A percentile compares a stretch with the other conserved stretches of the same genome.
Conservation (phyloP, 2,888 invertebrate genomes). For the Campaea margaritaria region DNA sequence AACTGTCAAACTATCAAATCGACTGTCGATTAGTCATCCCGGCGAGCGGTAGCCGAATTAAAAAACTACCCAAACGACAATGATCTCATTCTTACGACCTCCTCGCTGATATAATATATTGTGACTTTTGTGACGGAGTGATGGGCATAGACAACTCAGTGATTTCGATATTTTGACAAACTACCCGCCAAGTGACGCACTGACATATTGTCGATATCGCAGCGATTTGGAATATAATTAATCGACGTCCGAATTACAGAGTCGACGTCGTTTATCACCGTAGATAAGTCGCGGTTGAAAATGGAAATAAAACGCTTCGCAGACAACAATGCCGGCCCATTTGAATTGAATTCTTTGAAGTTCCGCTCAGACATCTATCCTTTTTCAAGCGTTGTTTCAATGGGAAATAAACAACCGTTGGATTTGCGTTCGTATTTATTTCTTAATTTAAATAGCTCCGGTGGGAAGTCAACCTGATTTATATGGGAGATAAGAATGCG, state of each 20-base stretch:
- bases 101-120: constrained; percentile 65
- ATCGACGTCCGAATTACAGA: constrained; percentile 64
- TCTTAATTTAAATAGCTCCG: constrained; percentile 41
- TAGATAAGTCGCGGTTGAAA: constrained; percentile 65
- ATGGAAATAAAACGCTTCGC: constrained; percentile 65
- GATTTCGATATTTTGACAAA: constrained; percentile 64
- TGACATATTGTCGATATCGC: constrained; percentile 63
- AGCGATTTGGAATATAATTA: constrained; percentile 72
- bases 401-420: constrained; percentile 44
- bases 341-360: constrained; percentile 77
- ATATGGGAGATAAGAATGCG: constrained; percentile 3
- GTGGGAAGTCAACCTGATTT: constrained; percentile 31
- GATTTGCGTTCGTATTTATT: constrained; percentile 43
- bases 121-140: constrained; percentile 48
- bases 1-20: constrained; percentile 73
- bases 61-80: constrained; percentile 35
- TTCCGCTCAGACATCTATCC: constrained; percentile 62
- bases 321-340: constrained; percentile 80
- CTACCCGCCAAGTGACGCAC: constrained; percentile 62
- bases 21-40: constrained; percentile 78
- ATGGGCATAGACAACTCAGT: constrained; percentile 27
- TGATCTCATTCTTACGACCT: constrained; percentile 40
- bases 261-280: constrained; percentile 63
- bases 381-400: constrained; percentile 56
- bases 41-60: constrained; percentile 67